A percentile compares a stretch with the other conserved stretches of the same genome.
phyloP scores from a whole-genome alignment of 2,797 vertebrate species.

The Gobionotothen gibberifrons region DNA sequence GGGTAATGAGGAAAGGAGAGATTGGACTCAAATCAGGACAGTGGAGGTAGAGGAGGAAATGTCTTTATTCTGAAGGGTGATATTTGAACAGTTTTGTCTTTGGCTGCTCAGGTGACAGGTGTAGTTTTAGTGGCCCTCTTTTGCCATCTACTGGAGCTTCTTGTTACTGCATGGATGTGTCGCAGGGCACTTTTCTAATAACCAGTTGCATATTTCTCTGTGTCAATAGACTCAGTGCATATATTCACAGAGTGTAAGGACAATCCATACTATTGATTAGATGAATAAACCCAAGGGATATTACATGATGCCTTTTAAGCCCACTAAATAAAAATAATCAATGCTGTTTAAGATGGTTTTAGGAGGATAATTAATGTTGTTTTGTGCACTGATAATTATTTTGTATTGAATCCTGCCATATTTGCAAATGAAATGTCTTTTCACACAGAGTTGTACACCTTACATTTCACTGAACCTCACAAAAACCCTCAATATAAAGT shows the following conservation, averaged over 20 bases:
- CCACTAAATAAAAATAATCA: too few species aligned
- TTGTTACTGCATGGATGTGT: slow-evolving; percentile 10
- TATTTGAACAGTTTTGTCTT: slow-evolving; percentile 43
- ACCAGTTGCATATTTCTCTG: not conserved
- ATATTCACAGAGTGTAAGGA: slow-evolving; percentile 15
- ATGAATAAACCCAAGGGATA: not conserved
- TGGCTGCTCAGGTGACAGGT: not conserved
- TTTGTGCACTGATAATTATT: not conserved
- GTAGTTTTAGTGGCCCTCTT: slow-evolving; percentile 37
- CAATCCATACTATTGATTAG: slow-evolving; percentile 23
- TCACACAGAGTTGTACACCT: too few species aligned
- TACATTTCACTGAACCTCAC: too few species aligned
- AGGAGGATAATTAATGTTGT: not conserved
- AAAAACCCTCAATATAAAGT: too few species aligned
- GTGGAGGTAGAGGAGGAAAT: slow-evolving; percentile 55
- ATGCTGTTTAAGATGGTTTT: not conserved
- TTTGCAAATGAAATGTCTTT: too few species aligned
- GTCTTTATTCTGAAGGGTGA: slow-evolving; percentile 61
- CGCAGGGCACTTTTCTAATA: not conserved
- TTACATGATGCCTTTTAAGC: not conserved
- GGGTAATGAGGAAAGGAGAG: slow-evolving; percentile 70
- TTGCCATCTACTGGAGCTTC: slow-evolving; percentile 72
- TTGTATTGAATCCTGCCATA: too few species aligned
- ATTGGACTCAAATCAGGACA: slow-evolving; percentile 66
- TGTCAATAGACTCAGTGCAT: slow-evolving; percentile 18